Conservation (phyloP, 2,888 invertebrate genomes). For the Oscheius sp. region DNA sequence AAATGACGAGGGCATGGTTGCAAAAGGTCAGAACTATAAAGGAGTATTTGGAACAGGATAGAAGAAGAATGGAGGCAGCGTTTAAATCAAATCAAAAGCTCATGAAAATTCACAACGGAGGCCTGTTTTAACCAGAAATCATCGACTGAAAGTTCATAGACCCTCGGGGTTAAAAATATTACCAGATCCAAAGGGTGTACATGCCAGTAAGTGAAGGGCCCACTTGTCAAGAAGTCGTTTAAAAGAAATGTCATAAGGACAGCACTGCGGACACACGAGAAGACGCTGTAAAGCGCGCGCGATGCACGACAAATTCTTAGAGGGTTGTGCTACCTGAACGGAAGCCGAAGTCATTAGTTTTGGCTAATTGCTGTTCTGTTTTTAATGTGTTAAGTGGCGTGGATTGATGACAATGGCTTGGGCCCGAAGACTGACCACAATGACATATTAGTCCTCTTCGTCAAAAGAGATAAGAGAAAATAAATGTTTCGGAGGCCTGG, state of each 20-base stretch:
- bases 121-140: background rate
- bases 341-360: slow-evolving; percentile 10
- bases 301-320: slow-evolving; percentile 32
- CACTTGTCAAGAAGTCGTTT: slow-evolving; percentile 33
- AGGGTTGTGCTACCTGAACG: slow-evolving; percentile 15
- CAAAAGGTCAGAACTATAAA: background rate
- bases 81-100: slow-evolving; percentile 10
- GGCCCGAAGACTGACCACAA: background rate
- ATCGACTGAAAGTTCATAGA: background rate
- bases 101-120: slow-evolving; percentile 24
- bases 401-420: no score
- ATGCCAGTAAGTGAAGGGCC: slow-evolving; percentile 27
- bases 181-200: slow-evolving; percentile 5
- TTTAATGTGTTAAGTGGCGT: no score
- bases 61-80: background rate
- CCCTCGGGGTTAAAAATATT: background rate
- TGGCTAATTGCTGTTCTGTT: background rate
- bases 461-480: background rate
- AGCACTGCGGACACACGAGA: slow-evolving; percentile 36
- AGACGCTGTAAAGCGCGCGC: slow-evolving; percentile 35
- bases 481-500: slow-evolving; percentile 3
- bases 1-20: background rate
- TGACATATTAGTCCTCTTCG: background rate
- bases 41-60: background rate
- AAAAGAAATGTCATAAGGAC: slow-evolving; percentile 37